Base-by-base conservation (phyloP, 2,797 vertebrate species). In the Lindbergichthys nudifrons region DNA sequence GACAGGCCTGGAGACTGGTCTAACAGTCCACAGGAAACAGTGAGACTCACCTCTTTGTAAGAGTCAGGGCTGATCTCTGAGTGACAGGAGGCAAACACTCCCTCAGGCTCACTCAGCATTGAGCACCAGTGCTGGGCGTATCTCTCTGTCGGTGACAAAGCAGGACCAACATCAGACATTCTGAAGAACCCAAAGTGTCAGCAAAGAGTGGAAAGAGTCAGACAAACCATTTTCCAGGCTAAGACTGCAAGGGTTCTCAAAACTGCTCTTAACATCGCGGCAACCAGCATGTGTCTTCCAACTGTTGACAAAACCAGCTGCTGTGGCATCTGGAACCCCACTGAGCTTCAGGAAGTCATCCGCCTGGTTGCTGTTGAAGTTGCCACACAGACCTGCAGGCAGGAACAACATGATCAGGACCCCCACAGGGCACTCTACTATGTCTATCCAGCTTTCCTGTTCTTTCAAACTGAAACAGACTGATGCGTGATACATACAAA, bases 61-160 rank as follows among this genome's bases (percentile, higher is more conserved):
- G 87, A 21, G 48, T 82, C 81, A 0, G 96, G 96, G 81, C 87
- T 93, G 79, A 97, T 94, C 3, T 90, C 80, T 8, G 90, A 63
- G 18, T 97, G 97, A 73, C 97, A 98, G 12, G 75, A 51, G 66
- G 95, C 86, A 42, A 98, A 98, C 61, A 92, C 90, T 26, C 96
- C 95, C 0, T 4, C 59, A 9, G 92, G 62, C 12, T 96, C 91
- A 0, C 86, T 89, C 60, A 98, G 92, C 75, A 90, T 88, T 10
- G 95, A 94, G 56, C 97, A 98, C 97, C 96, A 97, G 61, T 93
- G 90, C 68, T 93, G 84, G n/a, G 97, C 97, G 1, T 94, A 97
- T 43, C 95, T 94, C 71, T 97, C 97, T 98, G 92, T 86, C 43
- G 68, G 15, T 30, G 9, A 69, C 36, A 75, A 19, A 78, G 13